These are phyloP conservation scores for Sebastes iracundus DNA, from an alignment of 2,797 vertebrate species.

Conservation along the genomic window DNA sequence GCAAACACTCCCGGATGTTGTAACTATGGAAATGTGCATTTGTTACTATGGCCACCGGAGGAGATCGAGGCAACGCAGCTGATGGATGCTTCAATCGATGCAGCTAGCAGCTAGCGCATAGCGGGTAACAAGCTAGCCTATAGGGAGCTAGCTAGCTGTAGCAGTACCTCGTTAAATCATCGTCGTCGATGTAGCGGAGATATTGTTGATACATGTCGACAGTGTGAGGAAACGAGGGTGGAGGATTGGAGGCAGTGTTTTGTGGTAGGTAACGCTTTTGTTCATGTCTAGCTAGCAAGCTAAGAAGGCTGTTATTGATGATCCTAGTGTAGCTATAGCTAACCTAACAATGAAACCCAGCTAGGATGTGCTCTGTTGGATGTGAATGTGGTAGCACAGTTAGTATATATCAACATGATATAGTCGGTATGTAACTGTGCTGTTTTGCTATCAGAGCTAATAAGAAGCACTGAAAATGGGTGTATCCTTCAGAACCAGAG, in stretches of 20 bases:
- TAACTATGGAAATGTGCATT: constrained; percentile 53
- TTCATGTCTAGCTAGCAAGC: constrained; percentile 32
- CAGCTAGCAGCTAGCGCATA: constrained; percentile 44
- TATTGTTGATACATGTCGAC: constrained; percentile 38
- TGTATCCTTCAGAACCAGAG: constrained; percentile 3
- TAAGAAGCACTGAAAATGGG: constrained; percentile 20
- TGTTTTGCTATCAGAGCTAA: constrained; percentile 1
- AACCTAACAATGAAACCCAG: neutral
- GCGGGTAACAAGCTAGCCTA: constrained; percentile 34
- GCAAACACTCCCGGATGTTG: constrained; percentile 66
- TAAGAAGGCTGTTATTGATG: constrained; percentile 34
- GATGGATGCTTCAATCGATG: constrained; percentile 41
- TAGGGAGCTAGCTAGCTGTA: constrained; percentile 46
- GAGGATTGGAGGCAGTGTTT: constrained; percentile 57
- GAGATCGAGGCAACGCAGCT: constrained; percentile 53
- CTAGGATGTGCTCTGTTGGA: neutral
- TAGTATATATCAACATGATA: too few species aligned
- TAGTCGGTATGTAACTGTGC: neutral
- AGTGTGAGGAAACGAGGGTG: constrained; percentile 38
- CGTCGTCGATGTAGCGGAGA: neutral
- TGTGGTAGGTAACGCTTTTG: constrained; percentile 60
- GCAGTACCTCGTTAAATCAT: neutral
- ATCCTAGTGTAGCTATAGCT: neutral
- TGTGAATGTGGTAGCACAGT: neutral
- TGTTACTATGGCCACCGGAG: constrained; percentile 63